Percentiles rank a stretch among this genome's conserved stretches.
Evolutionary conservation across 2,888 invertebrate genomes (phyloP).

Genomic region (Volucella bombylans): DNA sequence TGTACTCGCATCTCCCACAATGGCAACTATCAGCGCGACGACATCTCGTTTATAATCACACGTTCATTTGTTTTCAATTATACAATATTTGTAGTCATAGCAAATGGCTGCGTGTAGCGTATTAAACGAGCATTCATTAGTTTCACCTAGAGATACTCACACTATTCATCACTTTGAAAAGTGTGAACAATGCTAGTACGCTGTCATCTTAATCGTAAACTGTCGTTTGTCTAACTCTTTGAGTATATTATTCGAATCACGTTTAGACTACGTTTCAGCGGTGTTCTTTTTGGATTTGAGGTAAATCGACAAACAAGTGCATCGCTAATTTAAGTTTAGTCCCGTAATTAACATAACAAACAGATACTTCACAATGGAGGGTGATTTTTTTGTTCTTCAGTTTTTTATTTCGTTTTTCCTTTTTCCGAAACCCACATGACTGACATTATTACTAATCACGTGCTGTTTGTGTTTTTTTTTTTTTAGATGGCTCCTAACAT

Average conservation of each 20-base stretch:
- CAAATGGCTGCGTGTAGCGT: no score
- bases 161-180: conserved; percentile 65
- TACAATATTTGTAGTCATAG: neutral
- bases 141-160: conserved; percentile 37
- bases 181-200: conserved; percentile 68
- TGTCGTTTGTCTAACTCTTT: conserved; percentile 27
- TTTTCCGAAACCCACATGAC: conserved; percentile 15
- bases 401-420: no score
- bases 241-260: conserved; percentile 45
- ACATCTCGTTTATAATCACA: conserved; percentile 42
- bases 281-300: conserved; percentile 43
- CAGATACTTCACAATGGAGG: conserved; percentile 20
- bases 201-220: conserved; percentile 56
- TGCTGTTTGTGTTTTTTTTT: conserved; percentile 15
- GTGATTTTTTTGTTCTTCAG: neutral
- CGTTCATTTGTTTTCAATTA: conserved; percentile 48
- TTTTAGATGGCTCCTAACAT: conserved; percentile 86
- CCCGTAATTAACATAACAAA: conserved; percentile 62
- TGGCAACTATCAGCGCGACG: no score
- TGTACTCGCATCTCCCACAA: no score
- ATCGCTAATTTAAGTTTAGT: conserved; percentile 58
- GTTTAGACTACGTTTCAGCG: conserved; percentile 35
- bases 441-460: conserved; percentile 27
- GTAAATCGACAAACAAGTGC: conserved; percentile 39
- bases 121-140: neutral